phyloP scores from a whole-genome alignment of 2,113 vertebrate species.

The Chinchilla lanigera region DNA sequence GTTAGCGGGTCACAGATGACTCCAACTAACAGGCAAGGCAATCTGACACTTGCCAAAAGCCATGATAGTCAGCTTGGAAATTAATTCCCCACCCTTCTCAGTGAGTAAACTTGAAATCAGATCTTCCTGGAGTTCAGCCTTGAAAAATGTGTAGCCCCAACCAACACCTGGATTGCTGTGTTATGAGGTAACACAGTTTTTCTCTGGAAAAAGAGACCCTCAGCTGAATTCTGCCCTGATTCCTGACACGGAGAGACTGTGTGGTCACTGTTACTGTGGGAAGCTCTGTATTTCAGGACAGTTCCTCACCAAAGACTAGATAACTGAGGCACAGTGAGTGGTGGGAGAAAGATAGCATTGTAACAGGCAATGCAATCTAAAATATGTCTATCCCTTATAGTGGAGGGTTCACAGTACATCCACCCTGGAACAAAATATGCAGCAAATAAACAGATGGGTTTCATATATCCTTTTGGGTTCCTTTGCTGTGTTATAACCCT shows the following conservation, averaged over 20 bases:
- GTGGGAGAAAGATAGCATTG: rapidly evolving
- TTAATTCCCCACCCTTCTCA: not conserved
- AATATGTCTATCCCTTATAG: not conserved
- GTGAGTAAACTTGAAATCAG: not conserved
- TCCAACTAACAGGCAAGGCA: not conserved
- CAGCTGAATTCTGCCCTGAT: not conserved
- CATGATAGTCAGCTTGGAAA: not conserved
- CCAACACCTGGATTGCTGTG: too few species aligned
- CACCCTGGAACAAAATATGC: not conserved
- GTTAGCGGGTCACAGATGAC: rapidly evolving
- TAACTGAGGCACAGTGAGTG: rapidly evolving
- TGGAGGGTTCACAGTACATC: not conserved
- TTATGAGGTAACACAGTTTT: too few species aligned
- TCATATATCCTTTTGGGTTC: not conserved
- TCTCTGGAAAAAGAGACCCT: not conserved
- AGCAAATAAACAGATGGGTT: not conserved
- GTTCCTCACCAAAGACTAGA: not conserved
- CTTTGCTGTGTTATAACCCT: not conserved
- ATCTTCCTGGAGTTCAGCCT: rapidly evolving
- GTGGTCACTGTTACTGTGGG: rapidly evolving
- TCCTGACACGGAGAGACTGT: not conserved
- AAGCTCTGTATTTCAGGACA: rapidly evolving
- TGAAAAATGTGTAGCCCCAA: not conserved
- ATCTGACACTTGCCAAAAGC: not conserved
- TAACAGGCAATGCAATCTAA: not conserved